These are phyloP conservation scores for Elysia chlorotica DNA, from an alignment of 1,140 invertebrate genomes.

Conservation along the genomic window DNA sequence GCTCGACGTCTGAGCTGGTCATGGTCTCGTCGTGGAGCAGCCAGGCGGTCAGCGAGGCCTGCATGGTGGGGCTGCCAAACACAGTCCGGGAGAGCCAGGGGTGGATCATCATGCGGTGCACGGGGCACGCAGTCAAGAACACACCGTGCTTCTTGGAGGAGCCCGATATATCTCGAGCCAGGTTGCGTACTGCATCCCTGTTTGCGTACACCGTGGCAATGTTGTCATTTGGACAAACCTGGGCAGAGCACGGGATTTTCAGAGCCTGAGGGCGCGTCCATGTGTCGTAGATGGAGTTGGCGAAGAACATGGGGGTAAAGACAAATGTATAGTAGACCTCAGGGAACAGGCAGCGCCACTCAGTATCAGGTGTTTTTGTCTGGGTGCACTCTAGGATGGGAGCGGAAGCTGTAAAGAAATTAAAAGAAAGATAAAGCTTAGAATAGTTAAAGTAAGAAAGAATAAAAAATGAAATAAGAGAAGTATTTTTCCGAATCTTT, in stretches of 20 bases:
- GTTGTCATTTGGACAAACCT: slow-evolving; percentile 26
- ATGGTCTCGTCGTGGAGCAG: slow-evolving; percentile 12
- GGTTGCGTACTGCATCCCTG: slow-evolving; percentile 3
- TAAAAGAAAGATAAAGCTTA: too few relatives aligned
- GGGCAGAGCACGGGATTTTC: slow-evolving; percentile 26
- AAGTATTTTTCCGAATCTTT: slow-evolving; percentile 29
- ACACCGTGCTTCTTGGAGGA: slow-evolving; percentile 34
- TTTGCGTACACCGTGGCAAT: slow-evolving; percentile 21
- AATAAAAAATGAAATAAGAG: slow-evolving; percentile 29
- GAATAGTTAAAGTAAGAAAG: slow-evolving; percentile 20
- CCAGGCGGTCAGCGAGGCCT: slow-evolving; percentile 33
- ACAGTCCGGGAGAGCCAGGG: slow-evolving; percentile 22
- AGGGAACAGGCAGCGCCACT: slow-evolving; percentile 39
- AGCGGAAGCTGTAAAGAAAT: slow-evolving; percentile 36
- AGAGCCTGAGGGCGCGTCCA: slow-evolving; percentile 34
- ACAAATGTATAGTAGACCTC: slow-evolving; percentile 35
- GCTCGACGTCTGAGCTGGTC: background rate
- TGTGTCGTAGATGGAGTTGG: slow-evolving; percentile 40
- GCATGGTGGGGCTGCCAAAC: slow-evolving; percentile 17
- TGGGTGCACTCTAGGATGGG: slow-evolving; percentile 36
- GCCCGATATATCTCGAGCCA: slow-evolving; percentile 22
- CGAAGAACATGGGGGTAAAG: slow-evolving; percentile 38
- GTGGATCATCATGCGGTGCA: slow-evolving; percentile 31
- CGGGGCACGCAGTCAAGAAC: slow-evolving; percentile 37
- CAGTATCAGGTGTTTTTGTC: slow-evolving; percentile 2